Evolutionary conservation across 2,797 vertebrate genomes (phyloP).

Genomic region (Hypotaenidia philippensis): DNA sequence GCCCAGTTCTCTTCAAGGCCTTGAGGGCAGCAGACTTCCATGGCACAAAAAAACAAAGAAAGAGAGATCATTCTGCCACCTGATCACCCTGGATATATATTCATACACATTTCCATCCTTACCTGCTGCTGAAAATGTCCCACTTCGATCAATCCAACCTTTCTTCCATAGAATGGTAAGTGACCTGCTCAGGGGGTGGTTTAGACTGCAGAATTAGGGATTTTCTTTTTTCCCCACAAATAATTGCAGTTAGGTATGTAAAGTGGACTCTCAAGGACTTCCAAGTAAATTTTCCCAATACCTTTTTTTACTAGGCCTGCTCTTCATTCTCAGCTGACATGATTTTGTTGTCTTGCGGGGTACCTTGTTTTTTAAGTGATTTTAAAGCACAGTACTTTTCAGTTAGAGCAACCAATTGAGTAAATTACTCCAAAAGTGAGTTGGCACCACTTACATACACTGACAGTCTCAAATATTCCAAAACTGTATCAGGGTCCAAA

Average conservation of each 20-base stretch:
- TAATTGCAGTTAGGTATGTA: not conserved
- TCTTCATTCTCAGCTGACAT: not conserved
- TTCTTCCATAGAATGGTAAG: not conserved
- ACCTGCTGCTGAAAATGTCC: not conserved
- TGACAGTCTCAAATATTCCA: constrained; percentile 1
- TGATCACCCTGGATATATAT: not conserved
- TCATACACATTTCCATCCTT: not conserved
- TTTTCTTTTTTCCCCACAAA: not conserved
- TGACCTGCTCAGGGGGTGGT: not conserved
- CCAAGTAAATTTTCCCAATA: not conserved
- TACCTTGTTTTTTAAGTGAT: not conserved
- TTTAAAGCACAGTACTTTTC: constrained; percentile 1
- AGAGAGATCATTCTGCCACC: not conserved
- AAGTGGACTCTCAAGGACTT: not conserved
- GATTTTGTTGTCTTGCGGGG: not conserved
- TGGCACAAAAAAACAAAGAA: not conserved
- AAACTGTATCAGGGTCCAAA: not conserved
- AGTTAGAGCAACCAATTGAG: not conserved
- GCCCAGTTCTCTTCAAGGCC: not conserved
- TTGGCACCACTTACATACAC: not conserved
- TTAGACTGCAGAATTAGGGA: not conserved
- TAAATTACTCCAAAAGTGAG: constrained; percentile 13
- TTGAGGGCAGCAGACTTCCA: not conserved
- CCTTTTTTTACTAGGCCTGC: not conserved
- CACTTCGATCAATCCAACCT: not conserved